phyloP scores from a whole-genome alignment of 30 jellyfish, hydroid and myxozoan species.

The Rhopilema esculentum region DNA sequence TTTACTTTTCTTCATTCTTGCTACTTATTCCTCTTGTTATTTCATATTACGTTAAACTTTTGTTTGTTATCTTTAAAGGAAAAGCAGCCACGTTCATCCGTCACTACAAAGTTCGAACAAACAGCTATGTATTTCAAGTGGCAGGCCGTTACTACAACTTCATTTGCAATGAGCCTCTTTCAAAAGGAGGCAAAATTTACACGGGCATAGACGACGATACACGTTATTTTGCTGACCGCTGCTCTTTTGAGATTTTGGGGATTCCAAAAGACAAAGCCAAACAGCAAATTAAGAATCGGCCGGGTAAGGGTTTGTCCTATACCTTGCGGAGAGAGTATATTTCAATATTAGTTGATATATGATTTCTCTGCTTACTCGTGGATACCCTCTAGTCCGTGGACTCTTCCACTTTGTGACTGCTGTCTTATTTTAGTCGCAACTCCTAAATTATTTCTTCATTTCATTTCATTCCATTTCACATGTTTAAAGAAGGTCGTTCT shows the following conservation, averaged over 20 bases:
- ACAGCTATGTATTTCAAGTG: conserved; percentile 12
- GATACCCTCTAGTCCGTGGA: no score
- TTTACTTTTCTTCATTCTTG: background rate
- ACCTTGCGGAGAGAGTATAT: background rate
- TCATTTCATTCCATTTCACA: no score
- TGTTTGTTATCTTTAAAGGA: no score
- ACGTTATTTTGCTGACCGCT: conserved; percentile 46
- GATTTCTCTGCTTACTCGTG: no score
- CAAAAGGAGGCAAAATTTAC: background rate
- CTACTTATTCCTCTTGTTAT: background rate
- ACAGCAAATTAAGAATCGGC: background rate
- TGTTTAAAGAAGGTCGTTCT: no score
- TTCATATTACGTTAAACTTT: no score
- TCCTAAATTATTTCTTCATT: no score
- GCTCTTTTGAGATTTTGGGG: conserved; percentile 27
- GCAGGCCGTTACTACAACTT: conserved; percentile 37
- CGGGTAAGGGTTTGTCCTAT: background rate
- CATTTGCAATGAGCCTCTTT: conserved; percentile 25
- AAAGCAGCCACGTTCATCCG: conserved; percentile 22
- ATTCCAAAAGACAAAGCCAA: conserved; percentile 25
- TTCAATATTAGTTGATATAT: no score
- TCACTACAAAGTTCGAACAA: conserved; percentile 48
- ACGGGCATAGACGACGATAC: conserved; percentile 53
- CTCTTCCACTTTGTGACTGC: no score
- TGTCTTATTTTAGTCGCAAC: no score